Percentiles rank a stretch among this genome's conserved stretches.
Conservation (phyloP, 2,888 invertebrate species). For the Monopis laevigella region DNA sequence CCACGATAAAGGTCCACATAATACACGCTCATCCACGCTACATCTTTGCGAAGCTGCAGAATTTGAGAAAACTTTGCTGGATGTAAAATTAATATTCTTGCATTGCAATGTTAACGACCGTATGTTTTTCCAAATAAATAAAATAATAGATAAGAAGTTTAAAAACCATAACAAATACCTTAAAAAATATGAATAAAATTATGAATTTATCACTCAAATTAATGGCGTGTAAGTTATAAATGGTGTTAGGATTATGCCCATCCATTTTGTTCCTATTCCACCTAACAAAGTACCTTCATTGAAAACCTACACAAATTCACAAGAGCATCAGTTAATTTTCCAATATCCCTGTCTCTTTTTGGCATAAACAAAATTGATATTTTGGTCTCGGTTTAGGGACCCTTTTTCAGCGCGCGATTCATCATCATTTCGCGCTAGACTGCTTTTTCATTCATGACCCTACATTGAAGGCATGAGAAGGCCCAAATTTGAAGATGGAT, state of each 20-base stretch:
- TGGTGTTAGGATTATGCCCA: constrained; percentile 60
- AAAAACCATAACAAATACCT: no score
- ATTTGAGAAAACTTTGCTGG: no score
- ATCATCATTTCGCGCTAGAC: constrained; percentile 67
- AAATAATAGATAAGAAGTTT: no score
- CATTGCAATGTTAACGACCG: no score
- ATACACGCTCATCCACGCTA: no score
- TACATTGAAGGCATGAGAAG: constrained; percentile 3
- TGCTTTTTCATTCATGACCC: constrained; percentile 56
- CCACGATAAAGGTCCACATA: no score
- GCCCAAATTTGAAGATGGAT: constrained; percentile 9
- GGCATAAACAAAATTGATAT: constrained; percentile 23
- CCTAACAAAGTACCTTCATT: constrained; percentile 65
- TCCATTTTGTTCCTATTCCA: constrained; percentile 66
- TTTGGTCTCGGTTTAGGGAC: constrained; percentile 40
- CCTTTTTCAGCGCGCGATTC: constrained; percentile 56
- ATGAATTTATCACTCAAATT: constrained; percentile 54
- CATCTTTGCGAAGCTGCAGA: no score
- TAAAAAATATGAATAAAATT: no score
- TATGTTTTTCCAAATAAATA: no score
- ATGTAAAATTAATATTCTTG: no score
- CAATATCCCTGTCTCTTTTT: constrained; percentile 35
- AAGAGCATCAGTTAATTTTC: constrained; percentile 60
- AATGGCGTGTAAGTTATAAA: constrained; percentile 67
- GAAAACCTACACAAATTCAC: constrained; percentile 66